phyloP scores from a whole-genome alignment of 2,888 invertebrate species.

The Spilarctia lutea region DNA sequence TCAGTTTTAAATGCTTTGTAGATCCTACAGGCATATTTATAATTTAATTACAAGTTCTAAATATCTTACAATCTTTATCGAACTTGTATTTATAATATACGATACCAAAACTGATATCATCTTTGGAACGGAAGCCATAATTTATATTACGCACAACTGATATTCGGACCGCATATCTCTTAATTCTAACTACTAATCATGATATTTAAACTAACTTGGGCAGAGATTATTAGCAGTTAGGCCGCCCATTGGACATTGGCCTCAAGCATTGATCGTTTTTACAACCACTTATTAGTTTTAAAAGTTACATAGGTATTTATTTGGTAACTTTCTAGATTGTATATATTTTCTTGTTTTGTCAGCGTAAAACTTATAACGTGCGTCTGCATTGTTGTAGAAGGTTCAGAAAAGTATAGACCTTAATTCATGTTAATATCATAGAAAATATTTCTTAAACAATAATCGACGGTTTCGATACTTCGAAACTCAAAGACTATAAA shows the following conservation, averaged over 20 bases:
- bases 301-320: background rate
- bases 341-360: background rate
- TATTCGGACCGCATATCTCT: conserved; percentile 35
- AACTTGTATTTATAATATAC: conserved; percentile 35
- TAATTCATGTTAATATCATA: background rate
- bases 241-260: conserved; percentile 18
- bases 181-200: conserved; percentile 49
- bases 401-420: too few species aligned
- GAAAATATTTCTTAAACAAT: background rate
- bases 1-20: conserved; percentile 9
- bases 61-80: conserved; percentile 36
- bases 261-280: conserved; percentile 8
- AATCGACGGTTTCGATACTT: background rate
- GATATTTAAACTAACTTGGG: conserved; percentile 35
- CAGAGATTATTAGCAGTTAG: conserved; percentile 21
- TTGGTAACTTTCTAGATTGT: background rate
- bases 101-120: conserved; percentile 41
- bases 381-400: too few species aligned
- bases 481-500: background rate
- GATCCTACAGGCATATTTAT: conserved; percentile 18
- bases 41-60: conserved; percentile 35
- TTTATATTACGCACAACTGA: conserved; percentile 40
- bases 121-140: conserved; percentile 47
- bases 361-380: background rate
- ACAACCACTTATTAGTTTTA: background rate